These are phyloP conservation scores for Phasia obesa DNA, from an alignment of 2,888 invertebrate species.

Conservation along the genomic window DNA sequence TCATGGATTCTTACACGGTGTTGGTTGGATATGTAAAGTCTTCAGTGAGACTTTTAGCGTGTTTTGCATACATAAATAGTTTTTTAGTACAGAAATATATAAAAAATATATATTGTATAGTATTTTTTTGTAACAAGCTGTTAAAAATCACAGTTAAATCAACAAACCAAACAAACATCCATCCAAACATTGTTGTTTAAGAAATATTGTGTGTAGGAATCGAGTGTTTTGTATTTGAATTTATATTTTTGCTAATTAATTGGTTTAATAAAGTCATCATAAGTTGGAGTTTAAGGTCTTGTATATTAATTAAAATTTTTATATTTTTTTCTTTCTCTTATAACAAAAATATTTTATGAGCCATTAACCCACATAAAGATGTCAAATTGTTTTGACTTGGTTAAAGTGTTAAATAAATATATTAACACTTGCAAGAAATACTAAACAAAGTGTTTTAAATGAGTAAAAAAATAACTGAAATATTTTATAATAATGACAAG, in stretches of 20 bases:
- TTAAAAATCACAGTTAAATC: conserved; percentile 70
- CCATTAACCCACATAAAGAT: conserved; percentile 70
- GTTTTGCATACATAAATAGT: conserved; percentile 72
- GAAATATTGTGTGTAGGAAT: conserved; percentile 44
- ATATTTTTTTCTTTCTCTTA: not conserved
- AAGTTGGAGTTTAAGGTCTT: conserved; percentile 59
- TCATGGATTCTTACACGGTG: conserved; percentile 12
- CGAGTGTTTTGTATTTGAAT: conserved; percentile 56
- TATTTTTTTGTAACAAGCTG: conserved; percentile 64
- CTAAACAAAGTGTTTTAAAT: not conserved
- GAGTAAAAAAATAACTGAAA: too few relatives aligned
- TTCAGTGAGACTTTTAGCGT: conserved; percentile 65
- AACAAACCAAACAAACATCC: conserved; percentile 4
- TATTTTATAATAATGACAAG: too few relatives aligned
- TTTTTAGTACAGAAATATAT: conserved; percentile 24
- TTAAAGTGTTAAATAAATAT: conserved; percentile 43
- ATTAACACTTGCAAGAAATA: conserved; percentile 10
- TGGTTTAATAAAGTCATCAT: conserved; percentile 70
- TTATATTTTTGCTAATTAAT: conserved; percentile 69
- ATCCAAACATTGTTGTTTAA: not conserved
- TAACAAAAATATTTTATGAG: conserved; percentile 62
- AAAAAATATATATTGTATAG: conserved; percentile 2
- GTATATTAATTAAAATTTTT: conserved; percentile 67
- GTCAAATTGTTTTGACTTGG: conserved; percentile 62
- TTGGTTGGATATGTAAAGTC: conserved; percentile 29